Evolutionary conservation across 2,888 invertebrate species (phyloP).

Genomic region (Lottia gigantea): DNA sequence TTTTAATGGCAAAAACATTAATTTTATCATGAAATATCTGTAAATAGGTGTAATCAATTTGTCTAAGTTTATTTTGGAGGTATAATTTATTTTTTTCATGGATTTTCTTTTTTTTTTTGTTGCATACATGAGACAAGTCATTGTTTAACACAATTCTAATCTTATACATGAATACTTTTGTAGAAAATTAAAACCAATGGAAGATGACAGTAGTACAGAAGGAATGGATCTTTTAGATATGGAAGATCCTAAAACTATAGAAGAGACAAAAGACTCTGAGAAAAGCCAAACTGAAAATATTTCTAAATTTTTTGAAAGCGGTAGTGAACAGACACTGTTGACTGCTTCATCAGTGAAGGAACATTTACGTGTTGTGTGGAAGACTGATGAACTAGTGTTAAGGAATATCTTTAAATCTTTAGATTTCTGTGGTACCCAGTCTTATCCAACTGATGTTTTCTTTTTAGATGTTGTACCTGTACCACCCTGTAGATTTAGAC

Average conservation of each 20-base stretch:
- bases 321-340: constrained; percentile 34
- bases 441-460: constrained; percentile 81
- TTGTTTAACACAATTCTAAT: too few species aligned
- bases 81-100: too few species aligned
- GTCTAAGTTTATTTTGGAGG: too few species aligned
- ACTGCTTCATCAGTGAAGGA: constrained; percentile 67
- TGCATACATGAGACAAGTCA: too few species aligned
- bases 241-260: neutral
- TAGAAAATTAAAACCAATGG: neutral
- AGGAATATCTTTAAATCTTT: constrained; percentile 71
- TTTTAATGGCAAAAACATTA: too few species aligned
- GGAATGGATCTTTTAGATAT: neutral
- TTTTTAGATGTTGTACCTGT: constrained; percentile 88
- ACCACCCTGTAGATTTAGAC: constrained; percentile 86
- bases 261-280: neutral
- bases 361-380: constrained; percentile 73
- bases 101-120: too few species aligned
- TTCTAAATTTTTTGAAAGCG: constrained; percentile 1
- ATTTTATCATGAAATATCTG: too few species aligned
- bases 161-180: too few species aligned
- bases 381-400: constrained; percentile 76
- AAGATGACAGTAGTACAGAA: neutral
- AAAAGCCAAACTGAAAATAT: neutral
- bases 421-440: constrained; percentile 23
- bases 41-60: too few species aligned